Percentiles rank a stretch among this genome's conserved stretches.
These are phyloP conservation scores for Coilia nasus DNA, from an alignment of 2,797 vertebrate genomes.

Conservation along the genomic window DNA sequence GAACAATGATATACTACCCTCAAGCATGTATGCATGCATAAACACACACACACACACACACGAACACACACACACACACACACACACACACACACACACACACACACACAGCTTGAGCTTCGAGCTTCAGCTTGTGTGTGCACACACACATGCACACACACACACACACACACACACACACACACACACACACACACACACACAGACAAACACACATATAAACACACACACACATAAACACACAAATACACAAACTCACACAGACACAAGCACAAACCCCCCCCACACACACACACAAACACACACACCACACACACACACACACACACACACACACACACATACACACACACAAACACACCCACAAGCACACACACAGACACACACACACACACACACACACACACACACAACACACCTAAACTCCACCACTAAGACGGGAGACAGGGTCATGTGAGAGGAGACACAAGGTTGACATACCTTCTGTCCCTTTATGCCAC, in stretches of 20 bases:
- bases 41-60: neutral
- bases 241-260: neutral
- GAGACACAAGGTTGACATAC: conserved; percentile 63
- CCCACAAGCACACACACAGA: conserved; percentile 40
- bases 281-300: neutral
- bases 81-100: neutral
- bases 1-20: neutral
- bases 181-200: neutral
- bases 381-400: conserved; percentile 29
- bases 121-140: too few relatives aligned
- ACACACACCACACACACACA: neutral
- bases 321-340: neutral
- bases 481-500: conserved; percentile 82
- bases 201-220: conserved; percentile 31
- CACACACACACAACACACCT: neutral
- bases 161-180: conserved; percentile 39
- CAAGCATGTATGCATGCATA: neutral
- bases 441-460: neutral
- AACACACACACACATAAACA: neutral
- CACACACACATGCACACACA: conserved; percentile 34
- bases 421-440: conserved; percentile 56
- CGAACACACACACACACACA: neutral
- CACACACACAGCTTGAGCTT: neutral
- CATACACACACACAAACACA: neutral
- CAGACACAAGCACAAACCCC: neutral